phyloP scores from a whole-genome alignment of 2,888 invertebrate genomes.

The Tridacna crocea region DNA sequence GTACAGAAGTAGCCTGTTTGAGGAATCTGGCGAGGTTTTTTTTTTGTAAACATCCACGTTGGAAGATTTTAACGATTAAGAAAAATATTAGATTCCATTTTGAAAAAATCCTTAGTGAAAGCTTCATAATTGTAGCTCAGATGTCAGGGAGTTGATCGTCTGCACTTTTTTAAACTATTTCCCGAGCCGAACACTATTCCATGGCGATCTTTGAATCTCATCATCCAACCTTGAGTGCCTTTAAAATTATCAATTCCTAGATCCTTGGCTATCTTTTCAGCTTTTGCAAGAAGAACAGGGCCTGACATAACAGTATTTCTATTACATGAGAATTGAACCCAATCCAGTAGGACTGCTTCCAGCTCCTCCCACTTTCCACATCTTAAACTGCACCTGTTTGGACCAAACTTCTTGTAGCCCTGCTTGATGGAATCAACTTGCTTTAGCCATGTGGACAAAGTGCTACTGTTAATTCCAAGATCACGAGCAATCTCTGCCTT shows the following conservation, averaged over 20 bases:
- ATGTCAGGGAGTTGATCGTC: too few relatives aligned
- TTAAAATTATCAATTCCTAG: neutral
- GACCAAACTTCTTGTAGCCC: neutral
- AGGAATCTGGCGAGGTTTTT: too few relatives aligned
- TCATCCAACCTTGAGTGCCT: neutral
- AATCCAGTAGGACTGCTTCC: neutral
- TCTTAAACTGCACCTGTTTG: neutral
- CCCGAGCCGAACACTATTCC: too few relatives aligned
- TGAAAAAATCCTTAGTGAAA: too few relatives aligned
- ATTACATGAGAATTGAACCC: neutral
- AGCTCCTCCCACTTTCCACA: neutral
- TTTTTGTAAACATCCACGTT: too few relatives aligned
- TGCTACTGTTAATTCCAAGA: neutral
- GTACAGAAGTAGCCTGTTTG: too few relatives aligned
- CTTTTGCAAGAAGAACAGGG: neutral
- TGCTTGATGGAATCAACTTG: neutral
- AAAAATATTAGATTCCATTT: too few relatives aligned
- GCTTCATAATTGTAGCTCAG: too few relatives aligned
- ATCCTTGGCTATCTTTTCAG: neutral
- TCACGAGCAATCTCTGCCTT: neutral
- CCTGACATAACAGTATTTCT: neutral
- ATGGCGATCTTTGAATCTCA: neutral
- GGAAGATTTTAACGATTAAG: too few relatives aligned
- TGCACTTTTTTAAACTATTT: too few relatives aligned
- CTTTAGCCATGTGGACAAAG: too few relatives aligned